Percentiles rank a stretch among this genome's conserved stretches.
phyloP scores from a whole-genome alignment of 2,797 vertebrate species.

The Syngnathus rostellatus region DNA sequence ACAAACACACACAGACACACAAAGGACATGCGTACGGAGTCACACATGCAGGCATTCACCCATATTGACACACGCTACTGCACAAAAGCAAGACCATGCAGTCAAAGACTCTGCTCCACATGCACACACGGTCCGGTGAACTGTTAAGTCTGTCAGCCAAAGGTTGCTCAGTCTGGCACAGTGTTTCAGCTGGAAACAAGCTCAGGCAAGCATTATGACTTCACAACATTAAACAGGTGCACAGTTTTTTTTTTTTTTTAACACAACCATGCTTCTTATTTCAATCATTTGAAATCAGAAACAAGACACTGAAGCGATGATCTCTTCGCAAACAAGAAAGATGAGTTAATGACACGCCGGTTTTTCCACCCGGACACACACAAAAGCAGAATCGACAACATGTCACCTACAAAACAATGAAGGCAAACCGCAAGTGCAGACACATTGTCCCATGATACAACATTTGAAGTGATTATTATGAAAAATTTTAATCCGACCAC shows the following conservation, averaged over 20 bases:
- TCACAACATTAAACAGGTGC: constrained; percentile 24
- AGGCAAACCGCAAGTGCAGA: too few species aligned
- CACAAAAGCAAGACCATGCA: constrained; percentile 56
- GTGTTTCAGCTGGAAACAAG: constrained; percentile 58
- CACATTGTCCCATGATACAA: too few species aligned
- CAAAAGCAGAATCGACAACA: constrained; percentile 31
- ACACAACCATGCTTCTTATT: constrained; percentile 5
- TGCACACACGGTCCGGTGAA: constrained; percentile 50
- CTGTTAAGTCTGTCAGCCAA: constrained; percentile 59
- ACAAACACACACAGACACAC: constrained; percentile 19
- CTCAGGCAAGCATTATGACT: constrained; percentile 43
- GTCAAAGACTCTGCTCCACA: constrained; percentile 25
- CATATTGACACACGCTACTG: constrained; percentile 48
- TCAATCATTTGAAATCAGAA: neutral
- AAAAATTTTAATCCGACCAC: too few species aligned
- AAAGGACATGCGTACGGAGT: constrained; percentile 25
- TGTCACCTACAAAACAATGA: too few species aligned
- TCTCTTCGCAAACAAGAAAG: constrained; percentile 14
- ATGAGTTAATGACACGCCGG: constrained; percentile 10
- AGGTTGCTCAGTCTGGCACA: constrained; percentile 64
- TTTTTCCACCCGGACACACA: neutral
- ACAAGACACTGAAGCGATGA: neutral
- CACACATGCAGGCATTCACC: constrained; percentile 42
- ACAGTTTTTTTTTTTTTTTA: neutral
- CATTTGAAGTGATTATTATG: too few species aligned